Evolutionary conservation across 2,888 invertebrate species (phyloP), one percentile per base, ranked within the genome.

Genomic region (Aphodius sticticus): DNA sequence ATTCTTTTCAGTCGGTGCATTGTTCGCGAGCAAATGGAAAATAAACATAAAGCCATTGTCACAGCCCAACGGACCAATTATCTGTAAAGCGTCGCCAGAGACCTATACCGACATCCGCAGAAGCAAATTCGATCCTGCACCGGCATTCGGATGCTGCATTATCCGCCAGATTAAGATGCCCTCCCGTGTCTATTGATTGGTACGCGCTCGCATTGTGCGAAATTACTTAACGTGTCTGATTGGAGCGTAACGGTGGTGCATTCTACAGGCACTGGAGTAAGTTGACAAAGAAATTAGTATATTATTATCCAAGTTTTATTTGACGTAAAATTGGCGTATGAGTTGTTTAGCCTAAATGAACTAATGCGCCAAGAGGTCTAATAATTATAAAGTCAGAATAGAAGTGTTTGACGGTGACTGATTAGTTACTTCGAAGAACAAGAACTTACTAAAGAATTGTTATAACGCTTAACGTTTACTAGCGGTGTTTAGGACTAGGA

Each of bases 101-200:
- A 74, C 74, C 74, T n/a, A 53, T 53, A 53, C 53, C 53, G 53
- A 53, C 53, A 53, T 53, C 53, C 53, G 53, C 53, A 53, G 53
- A 53, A 26, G 74, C 37, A 74, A 74, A 74, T 74, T 74, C 37
- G 74, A 74, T 74, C 74, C 12, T 53, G 53, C 12, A 53, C 53
- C 53, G 74, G 35, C 74, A 74, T 35, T 74, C 74, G n/a, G 74
- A 16, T 9, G 53, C 53, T 12, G 36, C 36, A 74, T 74, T 74
- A 74, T 74, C 74, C 37, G 74, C 36, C 74, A 74, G 74, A 74
- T 74, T 74, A 74, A 74, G 74, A 74, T 74, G 74, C 74, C 74
- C 35, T 37, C 36, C 14, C 36, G 36, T n/a, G 35, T 35, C 74
- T 74, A 74, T 74, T 74, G 74, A 74, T 74, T 74, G 74, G 36